These are phyloP conservation scores for Heliothis peltigera DNA, from an alignment of 2,888 invertebrate species.

Conservation along the genomic window DNA sequence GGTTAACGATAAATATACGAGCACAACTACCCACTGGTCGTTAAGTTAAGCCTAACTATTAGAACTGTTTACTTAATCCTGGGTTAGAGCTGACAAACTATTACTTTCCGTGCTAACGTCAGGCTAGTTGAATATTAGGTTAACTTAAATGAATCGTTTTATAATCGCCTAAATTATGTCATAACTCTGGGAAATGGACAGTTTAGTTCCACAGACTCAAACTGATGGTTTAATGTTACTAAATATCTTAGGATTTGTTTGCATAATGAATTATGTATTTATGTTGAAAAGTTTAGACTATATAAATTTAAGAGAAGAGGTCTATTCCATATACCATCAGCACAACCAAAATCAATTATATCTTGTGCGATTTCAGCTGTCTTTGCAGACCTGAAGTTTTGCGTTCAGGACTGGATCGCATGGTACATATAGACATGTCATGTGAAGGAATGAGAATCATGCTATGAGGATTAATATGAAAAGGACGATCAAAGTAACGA, in stretches of 20 bases:
- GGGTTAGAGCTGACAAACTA: neutral
- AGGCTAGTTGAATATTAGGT: neutral
- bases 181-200: slow-evolving; percentile 7
- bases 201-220: neutral
- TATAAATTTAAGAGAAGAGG: no score
- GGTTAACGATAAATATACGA: neutral
- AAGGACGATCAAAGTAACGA: no score
- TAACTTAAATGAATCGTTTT: slow-evolving; percentile 16
- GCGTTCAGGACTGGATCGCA: no score
- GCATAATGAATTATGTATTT: neutral
- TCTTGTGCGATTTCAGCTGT: no score
- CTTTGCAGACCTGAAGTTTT: no score
- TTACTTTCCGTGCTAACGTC: neutral
- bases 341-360: no score
- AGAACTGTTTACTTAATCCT: neutral
- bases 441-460: no score
- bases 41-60: neutral
- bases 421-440: no score
- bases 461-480: no score
- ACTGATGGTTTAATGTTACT: slow-evolving; percentile 1
- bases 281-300: no score
- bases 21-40: neutral
- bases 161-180: slow-evolving; percentile 26
- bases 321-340: no score
- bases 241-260: slow-evolving; percentile 1